phyloP scores from a whole-genome alignment of 2,113 vertebrate species.

The Todiramphus chloris region DNA sequence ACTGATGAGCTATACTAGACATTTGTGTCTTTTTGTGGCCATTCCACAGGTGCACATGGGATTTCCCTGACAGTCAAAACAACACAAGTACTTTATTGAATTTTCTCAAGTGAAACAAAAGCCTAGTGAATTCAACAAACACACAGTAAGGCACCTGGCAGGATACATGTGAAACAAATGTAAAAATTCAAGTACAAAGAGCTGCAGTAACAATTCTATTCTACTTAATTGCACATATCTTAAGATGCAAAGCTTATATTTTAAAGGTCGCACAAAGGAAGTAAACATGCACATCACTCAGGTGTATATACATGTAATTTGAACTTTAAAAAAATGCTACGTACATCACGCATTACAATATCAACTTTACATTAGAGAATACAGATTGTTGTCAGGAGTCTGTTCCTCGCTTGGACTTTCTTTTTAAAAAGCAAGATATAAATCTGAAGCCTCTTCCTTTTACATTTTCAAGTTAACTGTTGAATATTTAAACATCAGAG shows the following conservation, averaged over 20 bases:
- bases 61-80: neutral
- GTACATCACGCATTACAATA: neutral
- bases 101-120: neutral
- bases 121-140: neutral
- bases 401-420: neutral
- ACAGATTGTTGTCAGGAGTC: accelerated
- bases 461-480: neutral
- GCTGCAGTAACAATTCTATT: neutral
- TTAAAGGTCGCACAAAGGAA: neutral
- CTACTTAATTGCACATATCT: neutral
- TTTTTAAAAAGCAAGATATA: neutral
- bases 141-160: neutral
- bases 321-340: neutral
- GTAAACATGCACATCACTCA: neutral
- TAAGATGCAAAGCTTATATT: neutral
- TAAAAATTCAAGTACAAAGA: neutral
- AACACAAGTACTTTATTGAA: neutral
- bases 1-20: neutral
- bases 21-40: neutral
- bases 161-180: neutral
- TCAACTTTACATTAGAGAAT: neutral
- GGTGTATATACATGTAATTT: neutral
- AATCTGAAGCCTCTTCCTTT: neutral
- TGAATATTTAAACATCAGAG: neutral
- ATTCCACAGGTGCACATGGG: accelerated